Percentiles rank a stretch among this genome's conserved stretches.
These are phyloP conservation scores for Verasper variegatus DNA, from an alignment of 2,113 vertebrate species.

Conservation along the genomic window DNA sequence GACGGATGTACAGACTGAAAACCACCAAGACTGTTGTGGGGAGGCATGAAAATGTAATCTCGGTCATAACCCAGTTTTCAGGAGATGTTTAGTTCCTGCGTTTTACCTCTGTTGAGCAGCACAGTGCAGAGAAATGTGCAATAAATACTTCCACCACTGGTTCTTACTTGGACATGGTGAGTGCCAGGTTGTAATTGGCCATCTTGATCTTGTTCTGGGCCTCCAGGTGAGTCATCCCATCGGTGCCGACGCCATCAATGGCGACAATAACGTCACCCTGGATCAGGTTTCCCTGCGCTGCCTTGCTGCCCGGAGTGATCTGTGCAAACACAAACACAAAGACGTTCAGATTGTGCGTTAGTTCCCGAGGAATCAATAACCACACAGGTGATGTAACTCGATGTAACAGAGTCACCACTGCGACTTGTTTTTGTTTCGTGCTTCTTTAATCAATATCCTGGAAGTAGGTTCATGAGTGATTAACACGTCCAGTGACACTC, in stretches of 20 bases:
- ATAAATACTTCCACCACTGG: not conserved
- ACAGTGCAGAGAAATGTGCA: not conserved
- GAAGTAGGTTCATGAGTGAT: not conserved
- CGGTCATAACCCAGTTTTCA: no score
- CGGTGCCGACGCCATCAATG: constrained; percentile 95
- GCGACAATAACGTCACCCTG: constrained; percentile 95
- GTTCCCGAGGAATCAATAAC: not conserved
- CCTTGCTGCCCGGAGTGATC: constrained; percentile 97
- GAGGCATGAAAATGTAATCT: no score
- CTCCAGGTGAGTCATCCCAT: constrained; percentile 98
- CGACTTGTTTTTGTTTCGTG: no score
- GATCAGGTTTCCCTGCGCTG: constrained; percentile 90
- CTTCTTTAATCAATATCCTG: not conserved
- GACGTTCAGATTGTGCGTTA: not conserved
- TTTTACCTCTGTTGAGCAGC: not conserved
- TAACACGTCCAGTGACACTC: not conserved
- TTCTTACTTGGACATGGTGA: constrained; percentile 93
- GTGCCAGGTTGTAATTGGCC: constrained; percentile 91
- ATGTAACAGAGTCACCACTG: no score
- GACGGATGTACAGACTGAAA: no score
- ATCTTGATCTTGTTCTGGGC: constrained; percentile 99
- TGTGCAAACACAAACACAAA: constrained; percentile 63
- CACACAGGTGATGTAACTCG: no score
- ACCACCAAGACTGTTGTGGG: no score
- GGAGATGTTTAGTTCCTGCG: not conserved